Conservation (phyloP, 2,888 invertebrate genomes). For the Thelaira solivaga region DNA sequence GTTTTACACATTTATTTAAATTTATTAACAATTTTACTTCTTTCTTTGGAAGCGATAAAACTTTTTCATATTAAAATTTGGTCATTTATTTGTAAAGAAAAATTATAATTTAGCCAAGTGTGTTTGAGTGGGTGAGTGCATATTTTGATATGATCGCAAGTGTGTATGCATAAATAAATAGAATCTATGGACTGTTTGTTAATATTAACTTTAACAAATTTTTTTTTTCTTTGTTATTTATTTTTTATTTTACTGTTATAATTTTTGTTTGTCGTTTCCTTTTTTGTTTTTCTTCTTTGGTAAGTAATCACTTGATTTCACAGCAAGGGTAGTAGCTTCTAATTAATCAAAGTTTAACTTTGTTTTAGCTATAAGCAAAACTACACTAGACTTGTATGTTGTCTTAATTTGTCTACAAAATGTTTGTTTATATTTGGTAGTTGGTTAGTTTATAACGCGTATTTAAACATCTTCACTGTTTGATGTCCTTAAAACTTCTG, state of each 20-base stretch:
- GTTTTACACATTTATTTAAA: too few species aligned
- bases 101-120: background rate
- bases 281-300: background rate
- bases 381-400: background rate
- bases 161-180: background rate
- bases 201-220: constrained; percentile 19
- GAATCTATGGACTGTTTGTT: background rate
- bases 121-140: background rate
- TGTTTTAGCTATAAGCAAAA: background rate
- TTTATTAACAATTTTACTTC: too few species aligned
- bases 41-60: too few species aligned
- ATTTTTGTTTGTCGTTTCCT: too few species aligned
- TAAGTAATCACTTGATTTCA: constrained; percentile 11
- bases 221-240: background rate
- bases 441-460: constrained; percentile 30
- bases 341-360: too few species aligned
- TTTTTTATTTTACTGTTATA: background rate
- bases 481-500: constrained; percentile 76
- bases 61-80: background rate
- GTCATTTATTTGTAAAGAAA: background rate
- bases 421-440: constrained; percentile 3
- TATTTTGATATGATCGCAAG: background rate
- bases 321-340: too few species aligned
- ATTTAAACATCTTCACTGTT: constrained; percentile 72
- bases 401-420: background rate